phyloP scores from a whole-genome alignment of 2,113 vertebrate genomes.

The Corythaixoides concolor region DNA sequence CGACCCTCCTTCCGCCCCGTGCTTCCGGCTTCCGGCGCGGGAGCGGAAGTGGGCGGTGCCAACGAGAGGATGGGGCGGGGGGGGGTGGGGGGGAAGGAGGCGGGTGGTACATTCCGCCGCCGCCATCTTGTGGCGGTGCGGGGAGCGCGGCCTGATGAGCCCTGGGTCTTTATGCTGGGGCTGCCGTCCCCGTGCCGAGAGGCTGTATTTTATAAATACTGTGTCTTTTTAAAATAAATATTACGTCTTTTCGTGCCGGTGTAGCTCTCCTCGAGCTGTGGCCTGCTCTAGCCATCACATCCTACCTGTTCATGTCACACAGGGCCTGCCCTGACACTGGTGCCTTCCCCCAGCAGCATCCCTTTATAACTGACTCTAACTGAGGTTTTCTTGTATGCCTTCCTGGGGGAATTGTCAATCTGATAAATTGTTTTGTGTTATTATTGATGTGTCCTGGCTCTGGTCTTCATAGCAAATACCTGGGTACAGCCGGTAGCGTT shows the following conservation, averaged over 20 bases:
- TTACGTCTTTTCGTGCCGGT: rapidly evolving
- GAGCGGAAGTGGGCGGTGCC: not conserved
- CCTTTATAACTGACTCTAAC: too few relatives aligned
- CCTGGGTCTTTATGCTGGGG: too few relatives aligned
- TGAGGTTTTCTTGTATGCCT: too few relatives aligned
- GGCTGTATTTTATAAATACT: too few relatives aligned
- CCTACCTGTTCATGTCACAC: rapidly evolving
- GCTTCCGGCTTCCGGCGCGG: not conserved
- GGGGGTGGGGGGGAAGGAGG: too few relatives aligned
- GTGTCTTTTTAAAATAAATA: not conserved
- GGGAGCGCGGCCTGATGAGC: too few relatives aligned
- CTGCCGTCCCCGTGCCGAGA: too few relatives aligned
- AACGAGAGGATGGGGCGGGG: not conserved
- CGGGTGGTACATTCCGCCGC: not conserved
- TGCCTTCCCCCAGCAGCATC: not conserved
- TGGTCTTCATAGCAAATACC: not conserved
- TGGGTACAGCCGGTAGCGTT: rapidly evolving
- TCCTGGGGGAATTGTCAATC: too few relatives aligned
- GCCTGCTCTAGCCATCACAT: rapidly evolving
- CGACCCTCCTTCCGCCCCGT: not conserved
- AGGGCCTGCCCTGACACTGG: too few relatives aligned
- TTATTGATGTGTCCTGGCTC: rapidly evolving
- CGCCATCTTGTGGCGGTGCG: not conserved
- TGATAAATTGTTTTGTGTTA: not conserved
- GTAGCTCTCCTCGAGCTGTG: not conserved